These are phyloP conservation scores for Candidula unifasciata DNA, from an alignment of 2,888 invertebrate genomes.

Conservation along the genomic window DNA sequence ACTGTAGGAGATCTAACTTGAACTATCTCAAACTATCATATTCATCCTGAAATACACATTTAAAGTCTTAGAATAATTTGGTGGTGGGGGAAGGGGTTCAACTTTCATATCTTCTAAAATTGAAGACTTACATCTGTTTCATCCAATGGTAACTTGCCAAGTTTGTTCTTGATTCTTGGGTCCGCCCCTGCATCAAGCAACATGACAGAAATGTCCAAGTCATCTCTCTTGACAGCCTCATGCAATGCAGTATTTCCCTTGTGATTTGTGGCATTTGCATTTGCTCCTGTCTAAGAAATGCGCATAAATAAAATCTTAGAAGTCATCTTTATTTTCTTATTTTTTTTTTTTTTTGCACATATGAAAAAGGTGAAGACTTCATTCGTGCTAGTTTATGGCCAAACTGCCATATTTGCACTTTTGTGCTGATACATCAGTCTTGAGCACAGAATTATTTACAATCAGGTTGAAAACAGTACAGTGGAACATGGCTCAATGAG, in stretches of 20 bases:
- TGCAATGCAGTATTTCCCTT: slow-evolving; percentile 72
- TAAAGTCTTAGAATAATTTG: too few species aligned
- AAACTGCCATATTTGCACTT: background rate
- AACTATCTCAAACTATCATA: too few species aligned
- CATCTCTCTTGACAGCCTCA: slow-evolving; percentile 63
- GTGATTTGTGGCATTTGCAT: slow-evolving; percentile 61
- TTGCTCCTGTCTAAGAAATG: slow-evolving; percentile 56
- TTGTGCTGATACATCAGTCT: background rate
- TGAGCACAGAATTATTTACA: too few species aligned
- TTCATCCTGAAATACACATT: too few species aligned
- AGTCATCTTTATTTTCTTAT: background rate
- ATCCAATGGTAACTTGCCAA: slow-evolving; percentile 59
- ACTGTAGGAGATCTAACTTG: too few species aligned
- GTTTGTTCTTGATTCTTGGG: slow-evolving; percentile 60
- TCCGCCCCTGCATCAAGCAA: slow-evolving; percentile 66
- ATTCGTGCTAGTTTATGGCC: too few species aligned
- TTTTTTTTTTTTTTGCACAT: too few species aligned
- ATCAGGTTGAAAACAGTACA: too few species aligned
- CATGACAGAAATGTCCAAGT: slow-evolving; percentile 56
- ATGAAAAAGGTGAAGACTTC: too few species aligned
- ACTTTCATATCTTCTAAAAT: background rate
- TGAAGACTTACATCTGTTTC: slow-evolving; percentile 61
- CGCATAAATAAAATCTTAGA: background rate
- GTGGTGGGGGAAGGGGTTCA: too few species aligned
- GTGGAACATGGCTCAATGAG: too few species aligned